Conservation (phyloP, 2,888 invertebrate species). For the Resseliella maxima region DNA sequence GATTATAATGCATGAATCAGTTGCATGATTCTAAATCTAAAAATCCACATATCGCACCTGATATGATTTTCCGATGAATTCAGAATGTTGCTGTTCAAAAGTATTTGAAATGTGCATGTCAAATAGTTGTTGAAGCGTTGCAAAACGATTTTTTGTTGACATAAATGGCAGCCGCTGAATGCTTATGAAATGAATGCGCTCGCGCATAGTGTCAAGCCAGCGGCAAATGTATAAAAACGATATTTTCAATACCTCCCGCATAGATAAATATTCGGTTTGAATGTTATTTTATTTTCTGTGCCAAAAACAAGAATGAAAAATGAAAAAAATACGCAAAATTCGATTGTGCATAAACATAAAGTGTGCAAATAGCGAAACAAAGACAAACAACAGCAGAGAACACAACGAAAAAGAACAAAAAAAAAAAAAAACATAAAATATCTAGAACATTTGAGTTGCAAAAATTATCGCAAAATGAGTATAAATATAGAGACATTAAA, state of each 20-base stretch:
- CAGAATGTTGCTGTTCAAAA: not conserved
- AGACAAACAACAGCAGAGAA: no score
- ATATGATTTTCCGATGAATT: not conserved
- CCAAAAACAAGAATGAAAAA: not conserved
- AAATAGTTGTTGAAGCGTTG: not conserved
- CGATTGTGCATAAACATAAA: not conserved
- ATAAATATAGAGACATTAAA: constrained; percentile 25
- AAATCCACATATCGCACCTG: not conserved
- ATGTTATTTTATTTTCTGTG: not conserved
- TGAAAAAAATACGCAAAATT: constrained; percentile 19
- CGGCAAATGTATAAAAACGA: constrained; percentile 9
- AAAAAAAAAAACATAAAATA: not conserved
- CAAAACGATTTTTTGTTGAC: not conserved
- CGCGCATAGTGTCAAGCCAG: not conserved
- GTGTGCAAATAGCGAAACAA: not conserved
- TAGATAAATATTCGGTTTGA: constrained; percentile 20
- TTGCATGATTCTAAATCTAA: not conserved
- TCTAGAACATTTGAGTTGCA: not conserved
- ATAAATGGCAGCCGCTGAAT: not conserved
- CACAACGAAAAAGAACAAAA: no score
- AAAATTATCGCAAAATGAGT: constrained; percentile 13
- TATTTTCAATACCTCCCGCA: constrained; percentile 23
- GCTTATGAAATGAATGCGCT: not conserved
- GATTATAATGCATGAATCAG: no score
- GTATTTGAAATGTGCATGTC: not conserved